Conservation (phyloP, 1,140 invertebrate genomes). For the Drosophila nebulosa region DNA sequence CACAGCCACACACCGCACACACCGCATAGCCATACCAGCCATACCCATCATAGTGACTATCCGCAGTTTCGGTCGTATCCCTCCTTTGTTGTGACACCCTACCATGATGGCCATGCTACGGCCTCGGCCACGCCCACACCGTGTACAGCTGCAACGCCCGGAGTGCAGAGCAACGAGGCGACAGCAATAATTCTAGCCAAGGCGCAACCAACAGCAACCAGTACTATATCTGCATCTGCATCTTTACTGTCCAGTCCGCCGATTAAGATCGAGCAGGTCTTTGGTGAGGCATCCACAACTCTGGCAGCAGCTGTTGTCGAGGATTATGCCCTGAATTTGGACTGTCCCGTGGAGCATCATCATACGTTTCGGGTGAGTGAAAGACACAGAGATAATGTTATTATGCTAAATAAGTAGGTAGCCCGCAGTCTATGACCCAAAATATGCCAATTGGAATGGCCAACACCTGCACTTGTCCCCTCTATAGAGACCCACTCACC, state of each 20-base stretch:
- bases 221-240: constrained; percentile 41
- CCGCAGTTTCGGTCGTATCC: constrained; percentile 78
- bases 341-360: constrained; percentile 61
- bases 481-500: too few relatives aligned
- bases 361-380: constrained; percentile 70
- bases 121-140: constrained; percentile 53
- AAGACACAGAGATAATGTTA: constrained; percentile 36
- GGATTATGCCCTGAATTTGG: constrained; percentile 67
- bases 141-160: constrained; percentile 47
- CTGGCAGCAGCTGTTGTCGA: constrained; percentile 52
- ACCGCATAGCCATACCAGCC: constrained; percentile 24
- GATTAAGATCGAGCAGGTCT: constrained; percentile 76
- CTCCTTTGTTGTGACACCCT: constrained; percentile 75
- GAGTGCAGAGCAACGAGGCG: constrained; percentile 44
- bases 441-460: constrained; percentile 15
- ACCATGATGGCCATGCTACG: constrained; percentile 66
- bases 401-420: constrained; percentile 44
- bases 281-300: constrained; percentile 53
- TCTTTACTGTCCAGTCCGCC: constrained; percentile 60
- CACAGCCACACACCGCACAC: constrained; percentile 25
- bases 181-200: constrained; percentile 66
- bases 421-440: neutral
- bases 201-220: constrained; percentile 47
- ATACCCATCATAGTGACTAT: constrained; percentile 54
- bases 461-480: constrained; percentile 56